Conservation (phyloP, 2,797 vertebrate species). For the Salarias fasciatus region DNA sequence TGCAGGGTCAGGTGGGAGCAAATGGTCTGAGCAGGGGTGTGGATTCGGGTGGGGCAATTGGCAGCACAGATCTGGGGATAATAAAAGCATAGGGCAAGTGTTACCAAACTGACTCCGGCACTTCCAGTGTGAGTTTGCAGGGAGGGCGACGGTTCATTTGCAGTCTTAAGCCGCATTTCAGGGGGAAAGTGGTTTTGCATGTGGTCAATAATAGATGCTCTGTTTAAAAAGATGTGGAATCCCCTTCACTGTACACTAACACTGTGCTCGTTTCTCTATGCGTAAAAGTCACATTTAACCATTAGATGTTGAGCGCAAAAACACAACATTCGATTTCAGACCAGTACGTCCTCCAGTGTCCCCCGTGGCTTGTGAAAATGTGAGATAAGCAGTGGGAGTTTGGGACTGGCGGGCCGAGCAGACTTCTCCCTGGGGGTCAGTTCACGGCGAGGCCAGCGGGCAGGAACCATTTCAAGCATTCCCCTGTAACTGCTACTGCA, state of each 20-base stretch:
- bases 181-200: constrained; percentile 39
- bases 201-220: constrained; percentile 43
- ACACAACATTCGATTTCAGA: constrained; percentile 38
- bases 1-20: constrained; percentile 48
- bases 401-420: constrained; percentile 35
- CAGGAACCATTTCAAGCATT: constrained; percentile 69
- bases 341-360: constrained; percentile 49
- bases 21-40: constrained; percentile 41
- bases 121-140: constrained; percentile 37
- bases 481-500: constrained; percentile 60
- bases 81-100: constrained; percentile 61
- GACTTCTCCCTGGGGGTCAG: constrained; percentile 67
- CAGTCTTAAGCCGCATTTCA: constrained; percentile 23
- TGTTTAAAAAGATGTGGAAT: constrained; percentile 43
- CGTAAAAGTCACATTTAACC: constrained; percentile 32
- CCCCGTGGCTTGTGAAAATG: constrained; percentile 64
- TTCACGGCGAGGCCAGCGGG: constrained; percentile 75
- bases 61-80: constrained; percentile 63
- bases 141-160: constrained; percentile 41
- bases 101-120: constrained; percentile 47
- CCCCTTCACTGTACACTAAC: constrained; percentile 11
- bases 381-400: constrained; percentile 68
- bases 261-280: constrained; percentile 35
- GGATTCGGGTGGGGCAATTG: constrained; percentile 47
- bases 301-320: constrained; percentile 27